Evolutionary conservation across 2,797 vertebrate genomes (phyloP), one percentile per base, ranked within the genome.

Genomic region (Pantherophis vulpinus): DNA sequence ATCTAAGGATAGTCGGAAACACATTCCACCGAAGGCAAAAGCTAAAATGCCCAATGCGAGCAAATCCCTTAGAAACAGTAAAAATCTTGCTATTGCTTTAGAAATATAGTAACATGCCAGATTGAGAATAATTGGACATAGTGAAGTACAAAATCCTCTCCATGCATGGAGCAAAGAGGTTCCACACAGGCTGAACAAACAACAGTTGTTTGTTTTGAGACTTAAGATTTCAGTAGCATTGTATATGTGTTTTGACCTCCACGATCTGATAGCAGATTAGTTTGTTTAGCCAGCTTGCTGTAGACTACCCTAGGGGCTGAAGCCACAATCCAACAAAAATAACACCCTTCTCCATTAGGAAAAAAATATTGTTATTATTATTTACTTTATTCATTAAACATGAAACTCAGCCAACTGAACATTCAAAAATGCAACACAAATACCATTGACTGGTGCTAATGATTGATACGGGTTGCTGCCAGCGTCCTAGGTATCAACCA

Each of bases 251-350:
- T 56, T 93, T 91, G 8, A 56, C 55, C 70, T 93, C 87, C 29
- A 86, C 88, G 91, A 3, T 91, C 70, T 0, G 51, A 92, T n/a
- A 20, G 58, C 51, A 94, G 47, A 87, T n/a, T 94, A 37, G 32
- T 37, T 92, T 95, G 90, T 79, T 3, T 5, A 89, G 90, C 92
- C 91, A 94, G 59, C 51, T 42, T 86, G 47, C 93, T 93, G 0
- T 83, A 83, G 86, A 87, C 37, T 0, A 0, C 88, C 59, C 25
- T 42, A 29, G 0, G 5, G 89, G 4, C 88, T 0, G 0, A 93
- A 92, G 0, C 91, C 91, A 0, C 2, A 63, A 83, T 89, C 95
- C 93, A 94, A 95, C 90, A 92, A 94, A 95, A 96, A 88, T 74
- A 94, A 25, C 0, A 0, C 0, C 0, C n/a, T 94, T 93, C 42